These are phyloP conservation scores for Pachymerium ferrugineum DNA, from an alignment of 2,888 invertebrate genomes.

Conservation along the genomic window DNA sequence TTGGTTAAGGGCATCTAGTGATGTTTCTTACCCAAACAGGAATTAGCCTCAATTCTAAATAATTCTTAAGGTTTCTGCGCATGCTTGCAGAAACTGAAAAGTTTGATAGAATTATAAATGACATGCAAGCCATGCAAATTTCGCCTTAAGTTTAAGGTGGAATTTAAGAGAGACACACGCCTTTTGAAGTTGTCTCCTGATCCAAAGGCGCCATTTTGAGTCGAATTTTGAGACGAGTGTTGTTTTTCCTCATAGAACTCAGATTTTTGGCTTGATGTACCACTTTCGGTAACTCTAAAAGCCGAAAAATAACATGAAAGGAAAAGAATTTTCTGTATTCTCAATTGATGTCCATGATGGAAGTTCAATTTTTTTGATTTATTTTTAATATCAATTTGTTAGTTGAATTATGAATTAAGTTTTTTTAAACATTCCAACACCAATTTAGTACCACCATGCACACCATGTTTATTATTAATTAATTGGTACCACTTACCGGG, in stretches of 20 bases:
- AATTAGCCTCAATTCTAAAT: no score
- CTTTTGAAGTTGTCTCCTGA: not conserved
- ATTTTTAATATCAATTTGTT: not conserved
- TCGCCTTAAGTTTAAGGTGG: not conserved
- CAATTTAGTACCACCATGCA: no score
- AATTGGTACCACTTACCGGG: not conserved
- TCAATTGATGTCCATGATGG: not conserved
- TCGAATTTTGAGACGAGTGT: no score
- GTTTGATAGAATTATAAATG: not conserved
- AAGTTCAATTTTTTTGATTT: not conserved
- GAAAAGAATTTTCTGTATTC: not conserved
- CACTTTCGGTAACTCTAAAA: not conserved
- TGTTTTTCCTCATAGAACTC: not conserved
- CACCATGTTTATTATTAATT: not conserved
- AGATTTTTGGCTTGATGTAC: not conserved
- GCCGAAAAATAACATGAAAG: not conserved
- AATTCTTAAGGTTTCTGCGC: no score
- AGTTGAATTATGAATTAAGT: not conserved
- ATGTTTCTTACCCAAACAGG: no score
- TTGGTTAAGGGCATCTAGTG: no score
- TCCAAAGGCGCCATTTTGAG: not conserved
- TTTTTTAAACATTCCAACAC: not conserved
- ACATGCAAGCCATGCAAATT: not conserved
- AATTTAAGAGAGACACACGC: not conserved
- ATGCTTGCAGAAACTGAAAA: no score